These are phyloP conservation scores for Petrophora chlorosata DNA, from an alignment of 2,888 invertebrate genomes.

Conservation along the genomic window DNA sequence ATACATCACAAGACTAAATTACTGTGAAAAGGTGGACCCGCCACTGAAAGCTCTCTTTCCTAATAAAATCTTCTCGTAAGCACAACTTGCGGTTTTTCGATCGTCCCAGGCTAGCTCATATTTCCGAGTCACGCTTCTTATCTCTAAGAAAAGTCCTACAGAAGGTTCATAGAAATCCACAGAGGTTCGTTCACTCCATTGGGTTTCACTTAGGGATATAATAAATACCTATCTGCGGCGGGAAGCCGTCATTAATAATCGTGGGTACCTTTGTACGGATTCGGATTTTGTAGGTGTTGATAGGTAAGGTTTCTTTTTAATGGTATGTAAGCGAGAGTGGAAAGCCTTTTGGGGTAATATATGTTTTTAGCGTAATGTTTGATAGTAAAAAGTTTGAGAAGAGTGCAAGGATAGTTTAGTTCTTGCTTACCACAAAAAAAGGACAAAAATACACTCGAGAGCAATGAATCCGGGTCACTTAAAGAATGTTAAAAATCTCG, in stretches of 20 bases:
- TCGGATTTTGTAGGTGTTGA: conserved; percentile 1
- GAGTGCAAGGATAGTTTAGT: neutral
- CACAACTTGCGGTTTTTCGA: conserved; percentile 12
- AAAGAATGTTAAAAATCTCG: no score
- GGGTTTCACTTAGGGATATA: conserved; percentile 43
- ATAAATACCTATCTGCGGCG: conserved; percentile 24
- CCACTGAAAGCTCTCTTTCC: no score
- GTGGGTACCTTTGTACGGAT: conserved; percentile 23
- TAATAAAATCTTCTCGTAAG: neutral
- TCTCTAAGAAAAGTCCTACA: conserved; percentile 27
- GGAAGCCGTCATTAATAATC: conserved; percentile 32
- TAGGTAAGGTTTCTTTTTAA: neutral
- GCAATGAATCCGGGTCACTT: no score
- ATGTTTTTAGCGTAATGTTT: no score
- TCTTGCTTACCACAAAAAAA: no score
- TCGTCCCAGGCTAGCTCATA: conserved; percentile 3
- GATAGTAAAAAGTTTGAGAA: no score
- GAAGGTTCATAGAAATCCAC: conserved; percentile 8
- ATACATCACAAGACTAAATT: no score
- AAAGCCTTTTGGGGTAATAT: neutral
- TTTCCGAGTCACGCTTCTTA: conserved; percentile 26
- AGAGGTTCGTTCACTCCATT: conserved; percentile 40
- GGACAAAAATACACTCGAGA: no score
- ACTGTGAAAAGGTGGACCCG: no score
- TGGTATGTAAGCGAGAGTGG: neutral